Evolutionary conservation across 53 echinoderm and acorn worm genomes (phyloP).

Genomic region (Echinarachnius parma): DNA sequence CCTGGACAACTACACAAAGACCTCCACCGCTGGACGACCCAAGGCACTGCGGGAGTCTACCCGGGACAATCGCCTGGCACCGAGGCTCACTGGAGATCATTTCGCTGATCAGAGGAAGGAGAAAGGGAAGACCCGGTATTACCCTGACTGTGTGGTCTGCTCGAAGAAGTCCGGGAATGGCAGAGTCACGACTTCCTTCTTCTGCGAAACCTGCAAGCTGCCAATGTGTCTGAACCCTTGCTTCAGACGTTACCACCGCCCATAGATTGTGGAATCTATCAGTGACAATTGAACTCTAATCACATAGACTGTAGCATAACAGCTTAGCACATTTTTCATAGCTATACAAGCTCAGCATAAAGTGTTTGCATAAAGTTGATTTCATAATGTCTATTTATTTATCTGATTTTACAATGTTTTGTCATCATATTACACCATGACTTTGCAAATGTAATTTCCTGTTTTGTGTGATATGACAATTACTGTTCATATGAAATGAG

Average conservation of each 20-base stretch:
- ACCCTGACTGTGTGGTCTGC: conserved; percentile 37
- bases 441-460: too few species aligned
- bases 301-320: too few species aligned
- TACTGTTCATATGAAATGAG: too few species aligned
- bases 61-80: background rate
- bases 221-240: conserved; percentile 24
- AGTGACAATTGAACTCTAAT: too few species aligned
- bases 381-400: too few species aligned
- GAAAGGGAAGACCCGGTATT: background rate
- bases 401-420: too few species aligned
- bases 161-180: conserved; percentile 14
- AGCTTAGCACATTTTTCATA: too few species aligned
- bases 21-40: background rate
- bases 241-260: conserved; percentile 25
- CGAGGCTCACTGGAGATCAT: background rate
- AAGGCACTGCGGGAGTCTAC: conserved; percentile 4
- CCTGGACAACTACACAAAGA: background rate
- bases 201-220: conserved; percentile 18
- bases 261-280: too few species aligned
- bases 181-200: conserved; percentile 16
- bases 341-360: too few species aligned
- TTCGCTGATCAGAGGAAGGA: background rate
- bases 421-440: too few species aligned
- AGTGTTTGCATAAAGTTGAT: too few species aligned
- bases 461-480: too few species aligned